phyloP scores from a whole-genome alignment of 30 jellyfish, hydroid and myxozoan genomes.

The Nemopilema nomurai region DNA sequence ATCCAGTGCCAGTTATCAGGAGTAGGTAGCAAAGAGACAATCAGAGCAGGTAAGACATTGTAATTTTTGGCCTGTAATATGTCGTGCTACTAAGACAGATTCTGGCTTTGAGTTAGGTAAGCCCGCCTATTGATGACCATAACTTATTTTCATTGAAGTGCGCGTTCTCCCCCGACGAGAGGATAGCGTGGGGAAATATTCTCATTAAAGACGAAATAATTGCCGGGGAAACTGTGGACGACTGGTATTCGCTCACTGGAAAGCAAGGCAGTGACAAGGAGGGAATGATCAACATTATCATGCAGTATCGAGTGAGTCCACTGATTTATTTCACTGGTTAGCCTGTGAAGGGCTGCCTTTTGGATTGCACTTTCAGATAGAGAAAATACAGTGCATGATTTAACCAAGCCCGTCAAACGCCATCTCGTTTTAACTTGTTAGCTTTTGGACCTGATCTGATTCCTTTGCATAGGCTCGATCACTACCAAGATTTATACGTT shows the following conservation, averaged over 20 bases:
- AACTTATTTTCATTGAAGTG: conserved; percentile 43
- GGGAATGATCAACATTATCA: conserved; percentile 73
- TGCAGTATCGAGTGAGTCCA: conserved; percentile 74
- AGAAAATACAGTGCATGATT: background rate
- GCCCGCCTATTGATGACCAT: too few species aligned
- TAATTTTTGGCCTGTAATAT: too few species aligned
- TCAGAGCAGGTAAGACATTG: too few species aligned
- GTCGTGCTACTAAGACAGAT: too few species aligned
- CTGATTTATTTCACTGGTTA: background rate
- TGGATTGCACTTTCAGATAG: background rate
- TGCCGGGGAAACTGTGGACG: conserved; percentile 77
- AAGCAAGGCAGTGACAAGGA: conserved; percentile 94
- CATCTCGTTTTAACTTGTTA: background rate
- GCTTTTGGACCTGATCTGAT: too few species aligned
- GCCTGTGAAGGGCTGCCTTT: too few species aligned
- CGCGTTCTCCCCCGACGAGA: conserved; percentile 82
- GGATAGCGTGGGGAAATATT: conserved; percentile 88
- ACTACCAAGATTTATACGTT: too few species aligned
- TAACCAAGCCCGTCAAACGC: background rate
- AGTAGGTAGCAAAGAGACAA: too few species aligned
- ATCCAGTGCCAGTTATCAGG: too few species aligned
- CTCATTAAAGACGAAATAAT: conserved; percentile 70
- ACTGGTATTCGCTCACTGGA: conserved; percentile 87
- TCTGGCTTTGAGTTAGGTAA: too few species aligned
- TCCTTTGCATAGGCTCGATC: too few species aligned